A percentile compares a stretch with the other conserved stretches of the same genome.
These are phyloP conservation scores for Cryptus armator DNA, from an alignment of 2,888 invertebrate genomes.

Conservation along the genomic window DNA sequence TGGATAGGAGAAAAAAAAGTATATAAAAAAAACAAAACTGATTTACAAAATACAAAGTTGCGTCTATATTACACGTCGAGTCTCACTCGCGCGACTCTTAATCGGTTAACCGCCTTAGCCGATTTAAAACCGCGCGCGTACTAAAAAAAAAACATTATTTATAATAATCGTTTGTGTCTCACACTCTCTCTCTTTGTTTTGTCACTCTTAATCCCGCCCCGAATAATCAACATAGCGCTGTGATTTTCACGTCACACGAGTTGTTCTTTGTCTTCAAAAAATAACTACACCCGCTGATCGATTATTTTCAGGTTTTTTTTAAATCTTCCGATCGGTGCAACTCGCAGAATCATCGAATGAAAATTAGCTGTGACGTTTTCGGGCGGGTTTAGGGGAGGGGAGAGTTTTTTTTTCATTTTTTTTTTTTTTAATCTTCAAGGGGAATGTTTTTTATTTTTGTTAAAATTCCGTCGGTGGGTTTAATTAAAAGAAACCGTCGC, in stretches of 20 bases:
- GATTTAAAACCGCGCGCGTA: slow-evolving; percentile 63
- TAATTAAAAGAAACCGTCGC: slow-evolving; percentile 94
- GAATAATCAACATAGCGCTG: slow-evolving; percentile 48
- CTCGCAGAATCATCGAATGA: background rate
- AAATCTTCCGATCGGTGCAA: background rate
- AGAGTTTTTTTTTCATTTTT: slow-evolving; percentile 8
- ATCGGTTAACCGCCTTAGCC: slow-evolving; percentile 65
- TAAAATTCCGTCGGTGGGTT: slow-evolving; percentile 19
- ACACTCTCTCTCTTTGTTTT: slow-evolving; percentile 64
- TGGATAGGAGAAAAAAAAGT: slow-evolving; percentile 49
- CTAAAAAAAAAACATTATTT: slow-evolving; percentile 40
- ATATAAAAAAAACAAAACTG: slow-evolving; percentile 50
- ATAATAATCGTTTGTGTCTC: slow-evolving; percentile 57
- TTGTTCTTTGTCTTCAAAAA: background rate
- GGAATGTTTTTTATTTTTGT: slow-evolving; percentile 28
- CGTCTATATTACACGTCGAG: slow-evolving; percentile 79
- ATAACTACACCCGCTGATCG: background rate
- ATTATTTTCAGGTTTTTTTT: background rate
- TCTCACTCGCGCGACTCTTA: slow-evolving; percentile 73
- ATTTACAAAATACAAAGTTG: slow-evolving; percentile 67
- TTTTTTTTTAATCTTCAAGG: slow-evolving; percentile 6
- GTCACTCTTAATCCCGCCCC: slow-evolving; percentile 41
- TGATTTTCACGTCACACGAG: slow-evolving; percentile 9
- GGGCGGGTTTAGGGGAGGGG: slow-evolving; percentile 12
- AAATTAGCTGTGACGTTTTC: slow-evolving; percentile 12